Base-by-base conservation (phyloP, 2,797 vertebrate genomes). In the Onychomys arenicola region DNA sequence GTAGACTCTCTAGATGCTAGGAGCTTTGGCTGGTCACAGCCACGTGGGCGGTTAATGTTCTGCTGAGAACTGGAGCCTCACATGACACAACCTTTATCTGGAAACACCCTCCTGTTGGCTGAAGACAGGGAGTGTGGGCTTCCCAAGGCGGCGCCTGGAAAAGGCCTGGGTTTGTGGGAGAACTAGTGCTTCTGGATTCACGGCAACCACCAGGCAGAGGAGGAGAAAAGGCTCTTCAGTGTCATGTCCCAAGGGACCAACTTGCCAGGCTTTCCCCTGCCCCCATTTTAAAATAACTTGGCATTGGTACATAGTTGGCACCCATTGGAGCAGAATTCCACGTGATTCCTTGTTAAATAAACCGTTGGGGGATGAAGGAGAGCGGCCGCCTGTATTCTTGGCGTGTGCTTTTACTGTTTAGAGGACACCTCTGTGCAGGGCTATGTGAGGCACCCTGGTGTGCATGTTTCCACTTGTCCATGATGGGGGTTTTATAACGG, bases 1-100 rank as follows among this genome's bases (percentile, higher is more conserved):
- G 11, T 1, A 43, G 89, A 89, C 94, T 27, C 40, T 95, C 89
- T 87, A 85, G 93, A 77, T 34, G 49, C 43, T 55, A 25, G 89
- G 40, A 65, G 11, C 40, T 57, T n/a, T 65, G 13, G 57, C n/a
- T 46, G 67, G n/a, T 88, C 78, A 40, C 55, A n/a, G 63, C 52
- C 55, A 40, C 37, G 5, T 2, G 32, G 19, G 49, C 63, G n/a
- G 27, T 46, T 32, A 27, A 13, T 6, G 5, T 57, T 73, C n/a
- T 25, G 73, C n/a, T 46, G 65, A 52, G 83, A 92, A 46, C 55
- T 4, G 0, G 16, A 63, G 34, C 34, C 37, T 40, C 5, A 19
- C 43, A 52, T 37, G 61, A 85, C 69, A 59, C 71, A 90, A 59
- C n/a, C 19, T 19, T 23, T 90, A 21, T 83, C 86, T 23, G 10